Conservation (phyloP, 2,888 invertebrate species). For the Caenorhabditis sp. region DNA sequence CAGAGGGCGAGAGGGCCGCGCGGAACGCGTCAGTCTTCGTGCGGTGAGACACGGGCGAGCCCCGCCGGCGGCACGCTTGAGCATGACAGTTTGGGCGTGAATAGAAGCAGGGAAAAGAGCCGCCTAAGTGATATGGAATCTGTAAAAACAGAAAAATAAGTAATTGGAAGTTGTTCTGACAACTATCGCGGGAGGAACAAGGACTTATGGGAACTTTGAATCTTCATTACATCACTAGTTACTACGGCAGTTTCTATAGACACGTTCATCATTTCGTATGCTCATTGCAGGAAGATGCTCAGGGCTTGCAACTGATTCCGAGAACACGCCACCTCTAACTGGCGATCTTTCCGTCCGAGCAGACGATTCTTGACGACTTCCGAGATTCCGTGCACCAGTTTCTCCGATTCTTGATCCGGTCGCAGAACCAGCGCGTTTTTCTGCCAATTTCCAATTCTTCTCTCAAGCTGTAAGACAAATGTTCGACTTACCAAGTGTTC, state of each 20-base stretch:
- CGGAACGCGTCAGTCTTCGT: slow-evolving; percentile 13
- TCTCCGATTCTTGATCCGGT: slow-evolving; percentile 35
- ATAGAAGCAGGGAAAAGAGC: no score
- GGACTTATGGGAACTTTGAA: neutral
- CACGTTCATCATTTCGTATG: slow-evolving; percentile 11
- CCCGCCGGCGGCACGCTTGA: no score
- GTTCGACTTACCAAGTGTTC: slow-evolving; percentile 49
- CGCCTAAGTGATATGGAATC: no score
- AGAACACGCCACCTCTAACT: slow-evolving; percentile 45
- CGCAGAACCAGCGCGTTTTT: slow-evolving; percentile 30
- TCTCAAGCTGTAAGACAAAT: no score
- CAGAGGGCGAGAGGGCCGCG: neutral
- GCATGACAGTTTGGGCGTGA: no score
- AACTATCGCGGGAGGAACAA: slow-evolving; percentile 5
- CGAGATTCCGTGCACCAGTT: slow-evolving; percentile 61
- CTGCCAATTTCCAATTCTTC: no score
- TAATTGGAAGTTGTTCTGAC: neutral
- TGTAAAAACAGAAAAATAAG: neutral
- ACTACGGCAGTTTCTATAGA: slow-evolving; percentile 24
- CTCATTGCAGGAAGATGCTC: slow-evolving; percentile 26
- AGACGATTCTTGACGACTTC: slow-evolving; percentile 70
- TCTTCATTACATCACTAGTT: neutral
- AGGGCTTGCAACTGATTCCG: slow-evolving; percentile 1
- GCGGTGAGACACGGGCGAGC: neutral
- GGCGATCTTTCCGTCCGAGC: slow-evolving; percentile 60